A percentile compares a stretch with the other conserved stretches of the same genome.
These are phyloP conservation scores for Nasonia giraulti DNA, from an alignment of 1,140 invertebrate species.

Conservation along the genomic window DNA sequence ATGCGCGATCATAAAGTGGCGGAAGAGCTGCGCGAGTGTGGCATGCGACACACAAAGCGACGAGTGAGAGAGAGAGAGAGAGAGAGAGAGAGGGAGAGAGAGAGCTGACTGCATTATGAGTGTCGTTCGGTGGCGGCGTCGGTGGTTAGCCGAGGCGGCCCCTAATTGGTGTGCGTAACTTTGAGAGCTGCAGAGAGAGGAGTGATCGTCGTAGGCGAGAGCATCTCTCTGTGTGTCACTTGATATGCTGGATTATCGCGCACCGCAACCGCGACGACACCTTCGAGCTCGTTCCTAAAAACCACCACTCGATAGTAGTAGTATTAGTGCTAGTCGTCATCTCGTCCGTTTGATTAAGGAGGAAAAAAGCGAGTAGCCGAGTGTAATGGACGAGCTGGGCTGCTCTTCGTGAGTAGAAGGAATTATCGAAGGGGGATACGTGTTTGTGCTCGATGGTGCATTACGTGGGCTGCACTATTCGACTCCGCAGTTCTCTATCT, in stretches of 20 bases:
- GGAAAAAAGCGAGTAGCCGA: too few relatives aligned
- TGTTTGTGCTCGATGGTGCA: neutral
- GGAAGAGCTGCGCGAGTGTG: neutral
- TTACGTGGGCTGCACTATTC: neutral
- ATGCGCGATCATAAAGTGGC: slow-evolving; percentile 46
- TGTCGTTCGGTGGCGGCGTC: slow-evolving; percentile 27
- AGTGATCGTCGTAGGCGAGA: neutral
- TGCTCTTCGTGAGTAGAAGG: slow-evolving; percentile 11
- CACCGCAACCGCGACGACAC: slow-evolving; percentile 5
- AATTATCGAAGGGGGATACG: slow-evolving; percentile 1
- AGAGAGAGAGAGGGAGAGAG: slow-evolving; percentile 8
- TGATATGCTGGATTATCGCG: slow-evolving; percentile 36
- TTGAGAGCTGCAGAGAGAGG: neutral
- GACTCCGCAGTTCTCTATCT: slow-evolving; percentile 17
- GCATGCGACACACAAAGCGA: neutral
- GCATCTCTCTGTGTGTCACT: neutral
- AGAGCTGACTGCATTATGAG: slow-evolving; percentile 34
- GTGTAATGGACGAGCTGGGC: neutral
- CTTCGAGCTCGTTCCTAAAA: neutral
- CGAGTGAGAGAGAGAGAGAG: neutral
- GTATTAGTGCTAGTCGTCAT: too few relatives aligned
- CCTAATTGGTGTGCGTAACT: slow-evolving; percentile 48
- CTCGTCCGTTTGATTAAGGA: too few relatives aligned
- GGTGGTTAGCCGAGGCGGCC: slow-evolving; percentile 34
- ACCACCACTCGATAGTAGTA: neutral